Evolutionary conservation across 2,113 vertebrate species (phyloP).

Genomic region (Eublepharis macularius): DNA sequence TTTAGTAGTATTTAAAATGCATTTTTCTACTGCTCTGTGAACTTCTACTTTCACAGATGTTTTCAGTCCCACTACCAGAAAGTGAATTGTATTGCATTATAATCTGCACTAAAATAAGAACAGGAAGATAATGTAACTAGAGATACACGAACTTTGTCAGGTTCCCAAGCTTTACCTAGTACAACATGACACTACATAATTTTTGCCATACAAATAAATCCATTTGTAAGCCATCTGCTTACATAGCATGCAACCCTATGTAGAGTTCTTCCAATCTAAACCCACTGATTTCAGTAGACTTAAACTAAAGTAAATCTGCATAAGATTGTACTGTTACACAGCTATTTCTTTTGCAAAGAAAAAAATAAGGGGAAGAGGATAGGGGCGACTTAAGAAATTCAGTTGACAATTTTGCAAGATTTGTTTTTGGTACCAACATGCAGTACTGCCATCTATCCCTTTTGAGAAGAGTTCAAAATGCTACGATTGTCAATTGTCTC

Average conservation of each 20-base stretch:
- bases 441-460: slow-evolving; percentile 40
- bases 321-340: too few species aligned
- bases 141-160: slow-evolving; percentile 3
- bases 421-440: slow-evolving; percentile 64
- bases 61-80: background rate
- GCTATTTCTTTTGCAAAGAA: background rate
- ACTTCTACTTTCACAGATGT: background rate
- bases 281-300: too few species aligned
- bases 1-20: background rate
- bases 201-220: slow-evolving; percentile 26
- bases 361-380: slow-evolving; percentile 3
- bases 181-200: slow-evolving; percentile 39
- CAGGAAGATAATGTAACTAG: background rate
- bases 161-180: slow-evolving; percentile 26
- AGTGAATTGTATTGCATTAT: background rate
- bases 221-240: slow-evolving; percentile 16
- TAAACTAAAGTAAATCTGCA: too few species aligned
- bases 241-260: background rate
- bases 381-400: slow-evolving; percentile 3
- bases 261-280: background rate
- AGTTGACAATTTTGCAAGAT: slow-evolving; percentile 43
- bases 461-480: slow-evolving; percentile 52
- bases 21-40: background rate
- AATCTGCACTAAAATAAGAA: background rate
- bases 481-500: slow-evolving; percentile 39